Evolutionary conservation across 2,797 vertebrate genomes (phyloP).

Genomic region (Neostethus bicornis): DNA sequence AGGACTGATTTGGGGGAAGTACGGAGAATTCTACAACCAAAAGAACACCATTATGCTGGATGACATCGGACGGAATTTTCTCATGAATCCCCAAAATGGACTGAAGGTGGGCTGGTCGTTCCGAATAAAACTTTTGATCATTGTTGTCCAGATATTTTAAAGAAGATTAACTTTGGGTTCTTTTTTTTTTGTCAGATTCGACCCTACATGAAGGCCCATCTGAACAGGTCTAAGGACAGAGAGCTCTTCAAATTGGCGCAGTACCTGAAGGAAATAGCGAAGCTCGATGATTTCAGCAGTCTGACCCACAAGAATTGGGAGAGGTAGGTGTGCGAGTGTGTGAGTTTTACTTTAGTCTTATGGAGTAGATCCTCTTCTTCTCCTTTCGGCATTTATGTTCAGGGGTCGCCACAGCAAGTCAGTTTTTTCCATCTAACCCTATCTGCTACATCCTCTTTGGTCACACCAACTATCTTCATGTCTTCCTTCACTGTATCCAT

Average conservation of each 20-base stretch:
- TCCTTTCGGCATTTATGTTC: too few relatives aligned
- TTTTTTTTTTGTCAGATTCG: constrained; percentile 84
- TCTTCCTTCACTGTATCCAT: too few relatives aligned
- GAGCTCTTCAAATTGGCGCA: constrained; percentile 96
- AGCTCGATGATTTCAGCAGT: constrained; percentile 93
- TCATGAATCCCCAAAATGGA: constrained; percentile 99
- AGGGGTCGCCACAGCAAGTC: too few relatives aligned
- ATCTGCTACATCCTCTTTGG: too few relatives aligned
- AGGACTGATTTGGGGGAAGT: constrained; percentile 98
- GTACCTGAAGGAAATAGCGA: constrained; percentile 97
- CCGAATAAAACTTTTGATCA: not conserved
- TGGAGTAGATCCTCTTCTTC: too few relatives aligned
- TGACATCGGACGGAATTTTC: constrained; percentile 98
- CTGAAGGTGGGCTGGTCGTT: constrained; percentile 84
- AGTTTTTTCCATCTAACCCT: too few relatives aligned
- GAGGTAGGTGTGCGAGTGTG: constrained; percentile 77
- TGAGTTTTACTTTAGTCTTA: not conserved
- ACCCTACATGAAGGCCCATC: constrained; percentile 98
- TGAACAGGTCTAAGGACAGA: constrained; percentile 97
- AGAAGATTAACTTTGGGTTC: constrained; percentile 4
- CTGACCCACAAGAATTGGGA: constrained; percentile 99
- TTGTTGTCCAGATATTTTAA: not conserved
- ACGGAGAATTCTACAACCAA: constrained; percentile 93
- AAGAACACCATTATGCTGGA: constrained; percentile 99
- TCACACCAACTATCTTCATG: too few relatives aligned